Evolutionary conservation across 2,888 invertebrate species (phyloP), one percentile per base, ranked within the genome.

Genomic region (Saturnia japonica): DNA sequence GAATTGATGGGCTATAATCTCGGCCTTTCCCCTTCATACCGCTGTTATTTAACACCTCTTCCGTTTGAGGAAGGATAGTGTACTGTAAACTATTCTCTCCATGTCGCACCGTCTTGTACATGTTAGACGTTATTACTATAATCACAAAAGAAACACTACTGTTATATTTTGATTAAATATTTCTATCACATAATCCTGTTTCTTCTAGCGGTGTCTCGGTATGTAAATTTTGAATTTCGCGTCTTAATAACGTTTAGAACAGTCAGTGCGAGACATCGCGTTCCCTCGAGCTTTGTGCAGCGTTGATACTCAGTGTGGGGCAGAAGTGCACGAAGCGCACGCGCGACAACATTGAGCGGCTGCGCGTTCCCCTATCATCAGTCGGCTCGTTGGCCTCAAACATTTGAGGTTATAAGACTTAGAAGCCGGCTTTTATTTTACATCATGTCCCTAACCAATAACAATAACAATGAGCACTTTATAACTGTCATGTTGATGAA

Each of bases 41-140:
- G 78, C 95, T 95, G 79, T 95, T 95, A 78, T 87, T 94, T 72
- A 95, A 89, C 78, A 95, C 95, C 85, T 95, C 95, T 85, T 96
- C 96, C 72, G 96, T 96, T 87, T 96, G 96, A 72, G 96, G 96
- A 75, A 96, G 93, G 80, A 96, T 96, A 78, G 96, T 96, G 88
- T 96, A 96, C 84, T 96, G 96, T 80, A 96, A 94, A 84, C 96
- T 96, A 81, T 96, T 96, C 87, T 96, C 96, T 74, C 96, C 96
- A 87, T 96, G 96, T 75, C 96, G 93, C 85, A 96, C 96, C 78
- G 96, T 96, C 91, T 96, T 96, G 91, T 96, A 96, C 96, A 96
- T 96, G 81, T 82, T 92, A 81, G 80, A 80, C 72, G 83, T 77
- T 80, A n/a, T n/a, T n/a, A 75, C 82, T 85, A 83, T 80, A 78